Evolutionary conservation across 1,140 invertebrate species (phyloP), one percentile per base, ranked within the genome.

Genomic region (Agraylea sexmaculata): DNA sequence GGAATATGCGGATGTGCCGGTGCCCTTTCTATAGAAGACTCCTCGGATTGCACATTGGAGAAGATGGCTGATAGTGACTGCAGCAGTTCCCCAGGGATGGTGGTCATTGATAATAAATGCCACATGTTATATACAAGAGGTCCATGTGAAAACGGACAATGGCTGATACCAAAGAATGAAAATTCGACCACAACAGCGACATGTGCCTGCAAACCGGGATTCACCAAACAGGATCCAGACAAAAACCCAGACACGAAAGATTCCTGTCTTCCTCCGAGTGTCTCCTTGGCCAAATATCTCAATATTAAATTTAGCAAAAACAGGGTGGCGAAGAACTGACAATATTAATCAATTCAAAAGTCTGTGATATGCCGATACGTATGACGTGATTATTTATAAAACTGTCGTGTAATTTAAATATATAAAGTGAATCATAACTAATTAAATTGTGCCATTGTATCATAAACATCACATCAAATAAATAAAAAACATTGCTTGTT

Each of bases 191-290:
- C 46, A 3, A 62, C 58, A 34, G 76, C 74, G 0, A 62, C 66
- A 12, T 87, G 83, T 52, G 75, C 78, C 28, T 87, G 83, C 50
- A 70, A 74, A 37, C 80, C 83, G 0, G 79, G 79, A 1, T 78
- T 77, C 49, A 73, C 66, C 11, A 63, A 54, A 38, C 54, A 53
- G 41, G 12, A 57, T 53, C 13, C 43, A 36, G 20, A 45, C 43
- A 43, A 45, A 32, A 37, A 40, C 43, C 37, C 43, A 41, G 12
- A 46, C 37, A 10, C 51, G 47, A 40, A 46, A 28, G 40, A 39
- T 7, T 27, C 21, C 0, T 71, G 69, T 52, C 53, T 67, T 41
- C 60, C 65, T 27, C 67, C 68, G n/a, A 62, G 59, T 30, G 61
- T 70, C 8, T 56, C 64, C 38, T 55, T 73, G 47, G 69, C 69